A percentile compares a stretch with the other conserved stretches of the same genome.
phyloP scores from a whole-genome alignment of 2,797 vertebrate genomes.

The Hybognathus amarus region DNA sequence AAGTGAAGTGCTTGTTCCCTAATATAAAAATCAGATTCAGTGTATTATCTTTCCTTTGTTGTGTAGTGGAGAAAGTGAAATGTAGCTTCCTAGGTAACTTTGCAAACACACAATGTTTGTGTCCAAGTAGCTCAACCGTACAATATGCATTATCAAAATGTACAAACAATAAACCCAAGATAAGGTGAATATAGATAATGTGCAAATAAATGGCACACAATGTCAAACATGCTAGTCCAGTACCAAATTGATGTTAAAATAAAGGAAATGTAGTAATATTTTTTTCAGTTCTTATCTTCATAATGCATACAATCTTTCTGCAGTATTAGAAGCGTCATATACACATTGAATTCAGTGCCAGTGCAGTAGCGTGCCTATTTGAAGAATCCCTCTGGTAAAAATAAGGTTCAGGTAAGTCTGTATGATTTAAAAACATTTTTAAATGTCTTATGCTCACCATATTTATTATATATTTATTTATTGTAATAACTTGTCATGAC shows the following conservation, averaged over 20 bases:
- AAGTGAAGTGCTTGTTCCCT: neutral
- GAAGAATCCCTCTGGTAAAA: neutral
- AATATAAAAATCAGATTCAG: neutral
- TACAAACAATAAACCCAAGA: neutral
- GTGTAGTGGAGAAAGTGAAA: neutral
- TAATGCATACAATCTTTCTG: neutral
- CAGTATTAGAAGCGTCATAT: neutral
- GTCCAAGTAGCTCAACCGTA: neutral
- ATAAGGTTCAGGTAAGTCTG: too few species aligned
- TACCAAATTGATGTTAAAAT: neutral
- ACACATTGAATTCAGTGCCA: neutral
- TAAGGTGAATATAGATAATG: neutral
- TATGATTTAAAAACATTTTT: neutral
- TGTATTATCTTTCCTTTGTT: neutral
- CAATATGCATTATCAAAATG: neutral
- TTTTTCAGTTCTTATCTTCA: neutral
- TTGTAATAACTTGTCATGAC: too few species aligned
- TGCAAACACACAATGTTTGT: neutral
- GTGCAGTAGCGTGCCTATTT: neutral
- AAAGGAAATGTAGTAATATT: neutral
- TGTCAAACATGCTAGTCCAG: neutral
- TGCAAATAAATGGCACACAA: neutral
- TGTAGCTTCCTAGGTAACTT: slow-evolving; percentile 22
- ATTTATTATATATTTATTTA: too few species aligned
- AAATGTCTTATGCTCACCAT: too few species aligned